A percentile compares a stretch with the other conserved stretches of the same genome.
Conservation (phyloP, 2,888 invertebrate genomes). For the Julus scandinavius region DNA sequence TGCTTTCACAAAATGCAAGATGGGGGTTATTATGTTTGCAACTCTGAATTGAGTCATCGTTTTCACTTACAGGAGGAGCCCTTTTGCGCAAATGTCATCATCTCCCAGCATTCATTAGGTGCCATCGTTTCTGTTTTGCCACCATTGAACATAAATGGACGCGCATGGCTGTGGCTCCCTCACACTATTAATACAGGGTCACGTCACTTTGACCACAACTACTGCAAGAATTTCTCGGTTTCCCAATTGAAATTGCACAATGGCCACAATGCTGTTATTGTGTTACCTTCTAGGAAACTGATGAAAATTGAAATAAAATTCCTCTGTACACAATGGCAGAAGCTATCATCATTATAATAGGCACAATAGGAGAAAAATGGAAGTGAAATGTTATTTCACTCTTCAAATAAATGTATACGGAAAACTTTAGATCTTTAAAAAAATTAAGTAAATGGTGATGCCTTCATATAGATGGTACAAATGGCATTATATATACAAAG, state of each 20-base stretch:
- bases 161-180: background rate
- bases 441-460: background rate
- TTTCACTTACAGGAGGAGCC: background rate
- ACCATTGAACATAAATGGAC: background rate
- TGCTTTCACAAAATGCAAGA: background rate
- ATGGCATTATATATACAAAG: no score
- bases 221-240: conserved; percentile 20
- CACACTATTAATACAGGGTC: conserved; percentile 28
- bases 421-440: background rate
- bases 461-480: no score
- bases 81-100: background rate
- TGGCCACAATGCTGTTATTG: background rate
- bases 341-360: background rate
- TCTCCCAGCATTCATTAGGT: background rate
- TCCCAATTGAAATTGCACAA: background rate
- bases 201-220: conserved; percentile 10
- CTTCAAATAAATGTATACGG: background rate
- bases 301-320: conserved; percentile 7
- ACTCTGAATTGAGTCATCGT: background rate
- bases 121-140: background rate
- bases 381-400: background rate
- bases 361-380: background rate
- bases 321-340: background rate
- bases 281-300: background rate
- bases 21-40: background rate